These are phyloP conservation scores for Lordiphosa andalusiaca DNA, from an alignment of 2,888 invertebrate genomes.

Conservation along the genomic window DNA sequence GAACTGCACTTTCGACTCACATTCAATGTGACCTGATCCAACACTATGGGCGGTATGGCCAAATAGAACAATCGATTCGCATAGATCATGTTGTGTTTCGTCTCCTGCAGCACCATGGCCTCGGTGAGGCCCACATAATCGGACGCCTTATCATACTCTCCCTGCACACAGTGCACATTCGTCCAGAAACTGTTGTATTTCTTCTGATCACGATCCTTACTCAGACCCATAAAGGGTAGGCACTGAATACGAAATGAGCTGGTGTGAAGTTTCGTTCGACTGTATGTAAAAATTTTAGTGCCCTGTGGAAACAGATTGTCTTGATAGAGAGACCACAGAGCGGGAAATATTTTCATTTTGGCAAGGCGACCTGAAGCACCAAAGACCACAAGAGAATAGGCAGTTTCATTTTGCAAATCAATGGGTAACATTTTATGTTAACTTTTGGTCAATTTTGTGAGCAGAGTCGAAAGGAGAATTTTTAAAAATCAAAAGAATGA, in stretches of 20 bases:
- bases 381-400: constrained; percentile 54
- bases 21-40: constrained; percentile 48
- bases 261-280: constrained; percentile 39
- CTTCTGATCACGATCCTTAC: constrained; percentile 34
- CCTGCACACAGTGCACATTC: constrained; percentile 41
- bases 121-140: constrained; percentile 33
- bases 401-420: constrained; percentile 48
- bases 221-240: constrained; percentile 48
- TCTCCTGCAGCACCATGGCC: constrained; percentile 45
- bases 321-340: constrained; percentile 56
- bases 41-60: constrained; percentile 45
- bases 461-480: neutral
- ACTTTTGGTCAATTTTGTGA: constrained; percentile 2
- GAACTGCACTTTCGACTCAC: constrained; percentile 45
- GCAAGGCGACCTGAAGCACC: constrained; percentile 53
- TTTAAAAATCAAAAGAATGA: neutral
- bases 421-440: constrained; percentile 37
- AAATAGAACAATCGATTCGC: constrained; percentile 62
- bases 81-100: constrained; percentile 27
- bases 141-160: constrained; percentile 36
- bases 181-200: constrained; percentile 59
- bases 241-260: constrained; percentile 40
- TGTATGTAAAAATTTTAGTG: constrained; percentile 47
- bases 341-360: constrained; percentile 43
- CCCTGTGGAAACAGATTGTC: constrained; percentile 51